Evolutionary conservation across 2,797 vertebrate genomes (phyloP), one percentile per base, ranked within the genome.

Genomic region (Galaxias olidus): DNA sequence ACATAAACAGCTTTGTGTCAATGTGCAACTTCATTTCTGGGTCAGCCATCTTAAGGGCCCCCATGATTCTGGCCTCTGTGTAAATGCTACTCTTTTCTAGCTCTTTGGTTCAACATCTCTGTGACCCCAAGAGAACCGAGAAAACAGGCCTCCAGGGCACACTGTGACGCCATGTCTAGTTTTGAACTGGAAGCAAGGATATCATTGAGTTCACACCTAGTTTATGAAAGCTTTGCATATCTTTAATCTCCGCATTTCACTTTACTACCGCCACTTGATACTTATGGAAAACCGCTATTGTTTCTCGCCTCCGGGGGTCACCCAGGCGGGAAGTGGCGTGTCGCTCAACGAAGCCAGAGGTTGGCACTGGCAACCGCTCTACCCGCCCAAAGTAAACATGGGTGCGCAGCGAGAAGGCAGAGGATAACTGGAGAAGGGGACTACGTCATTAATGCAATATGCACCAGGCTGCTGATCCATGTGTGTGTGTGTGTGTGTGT

Each of bases 231-330:
- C 30, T 2, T 30, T 86, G 78, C 64, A 82, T 19, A 68, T 85
- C 30, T 93, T 92, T 64, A 55, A 92, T 92, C 91, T 91, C 50
- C 9, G 62, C 58, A 46, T 30, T 86, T 87, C 91, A 94, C 88
- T 76, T 86, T 85, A n/a, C 81, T 74, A 87, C 68, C 73, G 86
- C 85, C 83, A 0, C 70, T 90, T 84, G 86, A 84, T 89, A 75
- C 85, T 92, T 90, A 88, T 88, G 89, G 91, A 92, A 79, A 87
- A 90, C 88, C 83, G 78, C 80, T 83, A 93, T 90, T 90, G 90
- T 93, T 95, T 93, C 87, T 88, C 80, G 84, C 90, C 30, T 30
- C 85, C 84, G 84, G 83, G 75, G 71, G 74, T 73, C 62, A 30
- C 42, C 68, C 10, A 20, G 72, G 69, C 65, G 86, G 89, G 88